phyloP scores from a whole-genome alignment of 2,888 invertebrate species.

The Apamea monoglypha region DNA sequence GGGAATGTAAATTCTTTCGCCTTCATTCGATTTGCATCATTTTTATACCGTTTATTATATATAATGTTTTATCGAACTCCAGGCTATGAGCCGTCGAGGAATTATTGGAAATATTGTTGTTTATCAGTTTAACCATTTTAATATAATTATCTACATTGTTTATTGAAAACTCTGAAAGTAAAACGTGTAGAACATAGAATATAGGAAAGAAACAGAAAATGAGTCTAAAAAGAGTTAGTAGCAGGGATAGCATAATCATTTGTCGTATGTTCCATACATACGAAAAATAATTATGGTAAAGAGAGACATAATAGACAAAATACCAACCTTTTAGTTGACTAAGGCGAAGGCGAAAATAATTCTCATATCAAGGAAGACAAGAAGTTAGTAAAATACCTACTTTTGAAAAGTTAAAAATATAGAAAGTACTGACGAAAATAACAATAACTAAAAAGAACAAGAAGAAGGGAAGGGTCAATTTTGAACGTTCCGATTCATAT shows the following conservation, averaged over 20 bases:
- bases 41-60: slow-evolving; percentile 23
- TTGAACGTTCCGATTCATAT: neutral
- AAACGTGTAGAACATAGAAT: neutral
- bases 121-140: neutral
- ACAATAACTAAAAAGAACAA: neutral
- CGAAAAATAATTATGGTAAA: neutral
- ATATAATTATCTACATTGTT: neutral
- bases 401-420: neutral
- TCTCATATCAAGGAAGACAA: neutral
- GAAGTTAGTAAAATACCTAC: neutral
- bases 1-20: slow-evolving; percentile 75
- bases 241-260: too few relatives aligned
- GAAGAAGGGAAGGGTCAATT: neutral
- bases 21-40: slow-evolving; percentile 10
- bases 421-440: neutral
- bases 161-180: neutral
- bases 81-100: neutral
- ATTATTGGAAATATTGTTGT: neutral
- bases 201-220: neutral
- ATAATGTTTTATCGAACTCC: slow-evolving; percentile 15
- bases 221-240: neutral
- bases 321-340: neutral
- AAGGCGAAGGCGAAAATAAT: neutral
- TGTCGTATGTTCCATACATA: too few relatives aligned
- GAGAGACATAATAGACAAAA: neutral